Conservation (phyloP, 2,888 invertebrate genomes). For the Mythimna vitellina region DNA sequence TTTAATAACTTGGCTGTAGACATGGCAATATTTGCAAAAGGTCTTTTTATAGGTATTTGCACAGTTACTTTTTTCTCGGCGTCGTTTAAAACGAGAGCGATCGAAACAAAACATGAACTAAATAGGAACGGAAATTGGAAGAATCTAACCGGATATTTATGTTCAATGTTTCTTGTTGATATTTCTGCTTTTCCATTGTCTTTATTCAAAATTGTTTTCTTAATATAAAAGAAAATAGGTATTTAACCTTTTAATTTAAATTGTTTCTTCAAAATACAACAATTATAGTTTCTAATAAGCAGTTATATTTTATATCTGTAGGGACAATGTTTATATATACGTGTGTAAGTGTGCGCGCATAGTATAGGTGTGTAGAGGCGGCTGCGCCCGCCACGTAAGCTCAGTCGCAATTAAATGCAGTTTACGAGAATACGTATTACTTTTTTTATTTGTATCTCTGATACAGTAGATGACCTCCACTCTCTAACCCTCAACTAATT, state of each 20-base stretch:
- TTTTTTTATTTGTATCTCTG: no score
- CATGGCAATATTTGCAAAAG: constrained; percentile 17
- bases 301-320: no score
- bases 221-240: not conserved
- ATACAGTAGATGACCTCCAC: no score
- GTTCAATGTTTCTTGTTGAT: constrained; percentile 28
- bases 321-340: no score
- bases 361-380: no score
- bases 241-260: no score
- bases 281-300: no score
- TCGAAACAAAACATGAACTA: constrained; percentile 42
- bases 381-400: no score
- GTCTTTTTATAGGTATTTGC: constrained; percentile 9
- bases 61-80: not conserved
- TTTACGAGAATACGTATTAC: no score
- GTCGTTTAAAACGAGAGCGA: constrained; percentile 13
- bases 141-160: constrained; percentile 39
- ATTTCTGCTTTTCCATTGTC: constrained; percentile 31
- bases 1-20: constrained; percentile 1
- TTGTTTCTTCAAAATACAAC: not conserved
- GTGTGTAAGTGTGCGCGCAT: no score
- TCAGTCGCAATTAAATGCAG: no score
- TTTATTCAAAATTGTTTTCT: not conserved
- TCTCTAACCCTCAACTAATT: no score
- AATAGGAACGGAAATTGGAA: constrained; percentile 50